Evolutionary conservation across 64 coral and sea anemone species (phyloP).

Genomic region (Dendronephthya gigantea): DNA sequence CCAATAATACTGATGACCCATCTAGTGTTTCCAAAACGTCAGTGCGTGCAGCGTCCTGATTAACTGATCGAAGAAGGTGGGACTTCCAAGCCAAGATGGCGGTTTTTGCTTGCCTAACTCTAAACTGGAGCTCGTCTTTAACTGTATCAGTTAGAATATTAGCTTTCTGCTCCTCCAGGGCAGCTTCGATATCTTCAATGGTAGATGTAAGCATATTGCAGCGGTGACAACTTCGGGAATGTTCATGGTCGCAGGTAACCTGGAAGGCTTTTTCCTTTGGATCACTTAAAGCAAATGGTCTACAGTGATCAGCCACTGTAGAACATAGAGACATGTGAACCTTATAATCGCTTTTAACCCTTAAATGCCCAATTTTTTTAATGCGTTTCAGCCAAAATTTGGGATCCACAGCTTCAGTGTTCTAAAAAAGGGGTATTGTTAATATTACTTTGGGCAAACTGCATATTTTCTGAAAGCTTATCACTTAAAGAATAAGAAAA

Average conservation of each 20-base stretch:
- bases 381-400: no score
- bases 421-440: no score
- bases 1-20: not conserved
- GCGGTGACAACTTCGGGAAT: not conserved
- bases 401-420: no score
- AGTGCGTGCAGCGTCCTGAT: not conserved
- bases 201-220: conserved; percentile 16
- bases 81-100: conserved; percentile 16
- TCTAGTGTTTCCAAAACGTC: conserved; percentile 6
- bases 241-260: conserved; percentile 5
- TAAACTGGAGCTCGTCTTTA: conserved; percentile 9
- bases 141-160: not conserved
- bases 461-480: not conserved
- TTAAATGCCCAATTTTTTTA: no score
- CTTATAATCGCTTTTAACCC: not conserved
- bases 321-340: not conserved
- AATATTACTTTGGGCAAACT: no score
- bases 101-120: conserved; percentile 6
- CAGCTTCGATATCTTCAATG: not conserved
- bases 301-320: conserved; percentile 17
- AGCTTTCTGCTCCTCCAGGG: not conserved
- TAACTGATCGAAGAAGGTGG: conserved; percentile 11
- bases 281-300: conserved; percentile 23
- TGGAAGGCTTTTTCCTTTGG: conserved; percentile 15
- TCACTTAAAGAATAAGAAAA: not conserved